Base-by-base conservation (phyloP, 2,888 invertebrate species). In the Sinhomidia bicolor region DNA sequence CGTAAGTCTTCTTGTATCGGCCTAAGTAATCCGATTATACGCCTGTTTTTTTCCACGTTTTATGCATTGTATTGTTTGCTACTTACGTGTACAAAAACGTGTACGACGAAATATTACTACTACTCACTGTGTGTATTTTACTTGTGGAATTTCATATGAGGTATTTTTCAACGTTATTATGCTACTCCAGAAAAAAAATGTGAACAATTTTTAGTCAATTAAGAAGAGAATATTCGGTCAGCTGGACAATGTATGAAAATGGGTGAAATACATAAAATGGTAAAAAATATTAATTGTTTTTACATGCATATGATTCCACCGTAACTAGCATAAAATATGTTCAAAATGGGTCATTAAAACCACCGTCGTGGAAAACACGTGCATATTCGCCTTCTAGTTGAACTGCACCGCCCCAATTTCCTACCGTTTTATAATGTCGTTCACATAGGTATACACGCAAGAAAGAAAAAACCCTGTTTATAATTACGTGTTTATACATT, bases 241-340 rank as follows among this genome's bases (percentile, higher is more conserved):
- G 41, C 5, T 10, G 44, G n/a, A 36, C 32, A 14, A 29, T 5
- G 62, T 29, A 14, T 14, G 44, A 23, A 26, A 6, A n/a, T 26
- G 14, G 54, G 17, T 17, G 17, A 29, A 78, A 54, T 78, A 78
- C 54, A 78, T 20, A 54, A 36, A 78, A 54, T 78, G 57, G 36
- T 78, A 78, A 78, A 78, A 57, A 54, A n/a, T 36, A 78, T 57
- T 78, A 78, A 78, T 57, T 78, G 36, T 20, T 57, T 47, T 57
- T 36, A n/a, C 29, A 78, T 78, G 14, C 12, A 29, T 57, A 78
- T 78, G 78, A 78, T 17, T 26, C 23, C 74, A 47, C 26, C 51
- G 47, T 10, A 14, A 23, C 62, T 62, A 29, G 41, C 23, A 71
- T 71, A 71, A 71, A 71, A 71, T 47, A 47, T 29, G 74, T 36